These are phyloP conservation scores for Drosophila sp. DNA, from an alignment of 1,140 invertebrate species.

Conservation along the genomic window DNA sequence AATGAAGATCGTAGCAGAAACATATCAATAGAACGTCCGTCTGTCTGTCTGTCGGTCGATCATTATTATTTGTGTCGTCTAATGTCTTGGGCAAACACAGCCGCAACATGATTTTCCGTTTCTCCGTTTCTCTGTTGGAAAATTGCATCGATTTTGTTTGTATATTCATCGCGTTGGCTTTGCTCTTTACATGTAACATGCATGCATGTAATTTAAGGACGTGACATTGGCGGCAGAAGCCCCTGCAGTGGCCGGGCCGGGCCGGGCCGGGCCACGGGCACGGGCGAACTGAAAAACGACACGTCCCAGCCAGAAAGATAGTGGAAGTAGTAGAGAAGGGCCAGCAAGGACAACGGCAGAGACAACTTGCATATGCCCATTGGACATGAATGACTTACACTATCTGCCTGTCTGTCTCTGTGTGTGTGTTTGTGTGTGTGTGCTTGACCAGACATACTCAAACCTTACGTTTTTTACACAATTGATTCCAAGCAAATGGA, in stretches of 20 bases:
- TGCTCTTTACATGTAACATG: slow-evolving; percentile 6
- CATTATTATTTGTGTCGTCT: slow-evolving; percentile 35
- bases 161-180: slow-evolving; percentile 37
- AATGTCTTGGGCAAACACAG: slow-evolving; percentile 73
- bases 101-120: slow-evolving; percentile 38
- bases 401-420: slow-evolving; percentile 2
- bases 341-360: slow-evolving; percentile 56
- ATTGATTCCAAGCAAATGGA: slow-evolving; percentile 51
- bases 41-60: not conserved
- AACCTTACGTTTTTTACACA: slow-evolving; percentile 69
- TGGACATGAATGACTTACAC: slow-evolving; percentile 40
- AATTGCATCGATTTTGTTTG: slow-evolving; percentile 63
- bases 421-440: not conserved
- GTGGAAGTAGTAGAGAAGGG: not conserved
- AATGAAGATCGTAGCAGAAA: slow-evolving; percentile 34
- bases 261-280: slow-evolving; percentile 3
- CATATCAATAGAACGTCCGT: not conserved
- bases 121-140: not conserved
- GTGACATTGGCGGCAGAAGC: slow-evolving; percentile 71
- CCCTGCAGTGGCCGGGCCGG: slow-evolving; percentile 68
- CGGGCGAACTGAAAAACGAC: slow-evolving; percentile 69
- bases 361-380: slow-evolving; percentile 53
- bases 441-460: slow-evolving; percentile 16
- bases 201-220: slow-evolving; percentile 73
- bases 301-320: slow-evolving; percentile 37